These are phyloP conservation scores for Panthera uncia DNA, from an alignment of 2,113 vertebrate species.

Conservation along the genomic window DNA sequence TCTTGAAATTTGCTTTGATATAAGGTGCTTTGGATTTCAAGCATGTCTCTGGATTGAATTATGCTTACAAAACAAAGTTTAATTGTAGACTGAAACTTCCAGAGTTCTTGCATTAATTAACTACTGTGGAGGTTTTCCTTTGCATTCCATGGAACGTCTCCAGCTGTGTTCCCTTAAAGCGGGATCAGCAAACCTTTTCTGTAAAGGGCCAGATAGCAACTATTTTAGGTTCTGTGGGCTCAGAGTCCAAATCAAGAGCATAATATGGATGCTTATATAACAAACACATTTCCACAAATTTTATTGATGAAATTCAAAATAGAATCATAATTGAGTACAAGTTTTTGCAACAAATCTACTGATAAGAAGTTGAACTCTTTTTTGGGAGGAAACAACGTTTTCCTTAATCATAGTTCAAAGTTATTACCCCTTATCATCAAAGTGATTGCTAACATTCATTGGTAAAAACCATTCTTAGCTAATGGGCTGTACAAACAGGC, in stretches of 20 bases:
- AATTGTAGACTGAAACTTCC: background rate
- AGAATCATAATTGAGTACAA: background rate
- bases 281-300: background rate
- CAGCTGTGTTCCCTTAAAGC: background rate
- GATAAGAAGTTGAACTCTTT: background rate
- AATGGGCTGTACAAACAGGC: background rate
- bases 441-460: background rate
- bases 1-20: too few relatives aligned
- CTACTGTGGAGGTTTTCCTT: background rate
- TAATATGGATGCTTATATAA: background rate
- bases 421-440: background rate
- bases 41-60: too few relatives aligned
- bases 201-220: background rate
- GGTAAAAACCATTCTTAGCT: background rate
- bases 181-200: background rate
- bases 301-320: constrained; percentile 18
- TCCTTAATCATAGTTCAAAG: background rate
- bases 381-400: background rate
- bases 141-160: background rate
- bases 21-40: too few relatives aligned
- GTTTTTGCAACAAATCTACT: background rate
- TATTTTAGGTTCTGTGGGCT: background rate
- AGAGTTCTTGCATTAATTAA: background rate
- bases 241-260: background rate
- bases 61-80: too few relatives aligned